These are phyloP conservation scores for Toxostoma redivivum DNA, from an alignment of 2,113 vertebrate genomes.

Conservation along the genomic window DNA sequence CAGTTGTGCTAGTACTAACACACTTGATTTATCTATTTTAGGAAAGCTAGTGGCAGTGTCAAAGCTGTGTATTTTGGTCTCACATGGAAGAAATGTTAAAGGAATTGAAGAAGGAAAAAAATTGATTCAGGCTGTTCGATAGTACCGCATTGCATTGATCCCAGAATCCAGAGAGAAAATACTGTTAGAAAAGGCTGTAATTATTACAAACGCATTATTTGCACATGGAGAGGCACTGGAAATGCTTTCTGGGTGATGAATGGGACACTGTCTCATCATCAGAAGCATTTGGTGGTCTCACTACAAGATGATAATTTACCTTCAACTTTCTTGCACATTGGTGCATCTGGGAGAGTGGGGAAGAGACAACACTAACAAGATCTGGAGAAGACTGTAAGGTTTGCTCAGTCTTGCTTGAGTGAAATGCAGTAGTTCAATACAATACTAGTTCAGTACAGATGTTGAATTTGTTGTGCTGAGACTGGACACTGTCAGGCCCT, in stretches of 20 bases:
- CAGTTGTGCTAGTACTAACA: not conserved
- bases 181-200: not conserved
- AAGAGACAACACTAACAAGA: fast-evolving
- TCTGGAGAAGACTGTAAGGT: not conserved
- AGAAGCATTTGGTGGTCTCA: not conserved
- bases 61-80: not conserved
- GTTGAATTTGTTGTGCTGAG: not conserved
- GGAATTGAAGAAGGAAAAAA: not conserved
- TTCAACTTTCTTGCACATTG: not conserved
- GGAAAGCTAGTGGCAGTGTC: not conserved
- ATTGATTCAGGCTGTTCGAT: not conserved
- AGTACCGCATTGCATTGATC: not conserved
- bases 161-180: not conserved
- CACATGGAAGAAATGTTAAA: not conserved
- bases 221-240: not conserved
- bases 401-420: not conserved
- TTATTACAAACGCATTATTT: not conserved
- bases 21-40: not conserved
- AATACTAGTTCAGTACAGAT: not conserved
- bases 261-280: fast-evolving
- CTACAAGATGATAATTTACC: not conserved
- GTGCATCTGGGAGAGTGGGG: not conserved
- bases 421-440: not conserved
- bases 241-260: not conserved
- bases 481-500: not conserved